Evolutionary conservation across 2,797 vertebrate genomes (phyloP).

Genomic region (Catostomus latipinnis): DNA sequence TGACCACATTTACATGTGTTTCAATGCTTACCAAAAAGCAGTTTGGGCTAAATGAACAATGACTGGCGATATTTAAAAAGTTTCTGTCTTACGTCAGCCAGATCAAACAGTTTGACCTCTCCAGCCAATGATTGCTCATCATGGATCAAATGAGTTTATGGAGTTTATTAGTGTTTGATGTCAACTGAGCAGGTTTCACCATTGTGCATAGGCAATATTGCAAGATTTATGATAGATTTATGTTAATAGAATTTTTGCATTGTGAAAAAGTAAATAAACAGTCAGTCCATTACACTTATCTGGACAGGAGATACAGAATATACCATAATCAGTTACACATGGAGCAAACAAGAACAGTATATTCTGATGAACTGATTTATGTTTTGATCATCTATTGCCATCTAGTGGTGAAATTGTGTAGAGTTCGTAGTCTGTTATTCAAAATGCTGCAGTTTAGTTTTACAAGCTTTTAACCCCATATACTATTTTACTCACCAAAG

Average conservation of each 20-base stretch:
- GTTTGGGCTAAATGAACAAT: not conserved
- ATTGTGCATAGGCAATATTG: not conserved
- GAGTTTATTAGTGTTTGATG: not conserved
- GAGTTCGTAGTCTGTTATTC: not conserved
- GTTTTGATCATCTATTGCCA: not conserved
- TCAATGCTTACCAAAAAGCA: not conserved
- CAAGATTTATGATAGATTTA: not conserved
- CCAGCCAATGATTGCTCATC: not conserved
- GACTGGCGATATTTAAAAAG: constrained; percentile 4
- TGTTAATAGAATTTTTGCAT: not conserved
- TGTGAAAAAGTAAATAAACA: not conserved
- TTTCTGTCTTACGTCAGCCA: constrained; percentile 26
- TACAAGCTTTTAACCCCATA: not conserved
- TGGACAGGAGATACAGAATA: not conserved
- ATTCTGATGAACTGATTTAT: not conserved
- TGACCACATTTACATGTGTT: not conserved
- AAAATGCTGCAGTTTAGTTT: not conserved
- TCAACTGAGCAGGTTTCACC: not conserved
- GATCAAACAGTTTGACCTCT: constrained; percentile 11
- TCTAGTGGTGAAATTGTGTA: constrained; percentile 4
- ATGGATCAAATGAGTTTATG: not conserved
- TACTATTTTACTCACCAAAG: too few relatives aligned
- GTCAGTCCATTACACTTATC: not conserved
- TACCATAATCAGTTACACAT: not conserved
- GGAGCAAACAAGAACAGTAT: not conserved